Evolutionary conservation across 2,797 vertebrate genomes (phyloP).

Genomic region (Parotocinclus haroldoi): DNA sequence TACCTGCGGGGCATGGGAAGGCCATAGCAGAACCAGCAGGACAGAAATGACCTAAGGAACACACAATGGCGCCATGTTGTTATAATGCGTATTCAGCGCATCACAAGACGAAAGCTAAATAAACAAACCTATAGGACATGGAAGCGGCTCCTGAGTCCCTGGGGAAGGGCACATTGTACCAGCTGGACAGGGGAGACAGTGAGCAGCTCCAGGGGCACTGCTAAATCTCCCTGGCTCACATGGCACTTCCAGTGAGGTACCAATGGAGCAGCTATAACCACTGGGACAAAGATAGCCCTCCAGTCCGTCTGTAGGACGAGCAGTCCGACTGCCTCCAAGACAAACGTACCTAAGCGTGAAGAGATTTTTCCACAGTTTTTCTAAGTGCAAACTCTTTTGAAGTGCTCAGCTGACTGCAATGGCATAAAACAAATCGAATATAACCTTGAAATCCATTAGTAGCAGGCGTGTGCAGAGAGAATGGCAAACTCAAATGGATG

Average conservation of each 20-base stretch:
- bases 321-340: conserved; percentile 72
- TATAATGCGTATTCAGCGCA: background rate
- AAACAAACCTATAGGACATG: conserved; percentile 78
- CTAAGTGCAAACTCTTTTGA: background rate
- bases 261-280: conserved; percentile 80
- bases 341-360: conserved; percentile 77
- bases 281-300: conserved; percentile 81
- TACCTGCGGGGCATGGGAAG: conserved; percentile 79
- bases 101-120: background rate
- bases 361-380: background rate
- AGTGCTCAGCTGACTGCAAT: background rate
- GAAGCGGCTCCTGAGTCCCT: conserved; percentile 69
- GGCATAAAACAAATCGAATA: background rate
- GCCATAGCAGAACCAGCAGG: conserved; percentile 66
- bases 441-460: conserved; percentile 31
- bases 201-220: conserved; percentile 67
- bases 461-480: conserved; percentile 5
- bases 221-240: conserved; percentile 86
- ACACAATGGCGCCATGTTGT: too few species aligned
- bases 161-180: conserved; percentile 72
- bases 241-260: conserved; percentile 72
- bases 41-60: conserved; percentile 79
- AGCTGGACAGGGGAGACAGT: conserved; percentile 76
- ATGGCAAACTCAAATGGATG: conserved; percentile 28
- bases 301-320: conserved; percentile 72